Percentiles rank a stretch among this genome's conserved stretches.
Conservation (phyloP, 2,113 vertebrate species). For the Cepphus grylle region DNA sequence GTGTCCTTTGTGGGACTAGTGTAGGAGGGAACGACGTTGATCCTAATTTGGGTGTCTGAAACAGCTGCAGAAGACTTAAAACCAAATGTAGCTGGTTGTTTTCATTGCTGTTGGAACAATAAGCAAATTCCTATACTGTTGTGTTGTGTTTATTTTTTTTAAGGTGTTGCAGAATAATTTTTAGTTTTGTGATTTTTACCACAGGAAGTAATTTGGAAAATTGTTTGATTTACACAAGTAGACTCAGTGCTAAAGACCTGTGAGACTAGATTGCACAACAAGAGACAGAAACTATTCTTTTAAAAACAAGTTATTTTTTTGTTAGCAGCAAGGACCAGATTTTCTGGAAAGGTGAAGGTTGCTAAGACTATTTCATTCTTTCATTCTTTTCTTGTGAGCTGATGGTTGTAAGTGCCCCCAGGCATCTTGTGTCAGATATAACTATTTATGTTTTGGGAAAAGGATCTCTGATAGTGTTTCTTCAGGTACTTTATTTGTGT, state of each 20-base stretch:
- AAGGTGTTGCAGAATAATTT: neutral
- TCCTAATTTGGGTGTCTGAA: neutral
- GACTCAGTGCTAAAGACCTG: neutral
- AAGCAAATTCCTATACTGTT: neutral
- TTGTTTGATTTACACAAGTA: neutral
- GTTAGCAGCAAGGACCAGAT: constrained; percentile 20
- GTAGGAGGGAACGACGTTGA: neutral
- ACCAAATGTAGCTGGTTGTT: neutral
- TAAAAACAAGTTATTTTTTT: neutral
- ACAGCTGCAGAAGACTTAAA: neutral
- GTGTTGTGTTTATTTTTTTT: neutral
- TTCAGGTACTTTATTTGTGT: neutral
- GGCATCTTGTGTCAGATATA: neutral
- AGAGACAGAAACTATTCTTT: neutral
- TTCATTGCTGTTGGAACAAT: neutral
- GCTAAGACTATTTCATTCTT: neutral
- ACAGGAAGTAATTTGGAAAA: neutral
- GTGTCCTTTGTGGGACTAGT: neutral
- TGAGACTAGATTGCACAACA: neutral
- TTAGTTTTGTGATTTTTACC: neutral
- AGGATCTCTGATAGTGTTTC: neutral
- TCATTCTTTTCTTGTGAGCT: constrained; percentile 32
- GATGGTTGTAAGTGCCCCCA: neutral
- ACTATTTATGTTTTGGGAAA: neutral
- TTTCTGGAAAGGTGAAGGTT: constrained; percentile 52